Conservation (phyloP, 2,888 invertebrate genomes). For the Drosophila anomelani region DNA sequence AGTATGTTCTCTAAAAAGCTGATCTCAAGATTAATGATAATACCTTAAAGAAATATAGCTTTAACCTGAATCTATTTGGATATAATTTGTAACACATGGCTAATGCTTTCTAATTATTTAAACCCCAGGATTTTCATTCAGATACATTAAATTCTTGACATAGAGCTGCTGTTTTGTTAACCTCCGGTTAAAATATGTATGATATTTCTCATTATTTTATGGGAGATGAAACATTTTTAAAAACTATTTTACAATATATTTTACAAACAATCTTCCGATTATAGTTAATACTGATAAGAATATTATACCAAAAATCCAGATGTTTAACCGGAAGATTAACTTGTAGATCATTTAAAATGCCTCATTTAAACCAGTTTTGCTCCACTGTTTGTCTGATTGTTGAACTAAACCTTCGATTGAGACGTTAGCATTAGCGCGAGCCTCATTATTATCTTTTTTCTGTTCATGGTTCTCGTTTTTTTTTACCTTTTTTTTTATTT, state of each 20-base stretch:
- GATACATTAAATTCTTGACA: not conserved
- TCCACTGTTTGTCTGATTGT: slow-evolving; percentile 67
- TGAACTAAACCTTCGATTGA: slow-evolving; percentile 70
- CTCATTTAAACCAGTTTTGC: not conserved
- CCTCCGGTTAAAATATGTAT: not conserved
- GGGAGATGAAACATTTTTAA: no score
- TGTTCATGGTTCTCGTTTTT: slow-evolving; percentile 25
- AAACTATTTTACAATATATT: not conserved
- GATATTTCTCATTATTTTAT: not conserved
- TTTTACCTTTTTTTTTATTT: slow-evolving; percentile 5
- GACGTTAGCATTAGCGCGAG: slow-evolving; percentile 71
- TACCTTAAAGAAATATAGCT: not conserved
- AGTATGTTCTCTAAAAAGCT: not conserved
- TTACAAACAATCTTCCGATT: not conserved
- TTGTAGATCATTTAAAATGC: not conserved
- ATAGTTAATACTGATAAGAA: not conserved
- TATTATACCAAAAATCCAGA: not conserved
- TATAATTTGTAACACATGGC: no score
- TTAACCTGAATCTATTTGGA: no score
- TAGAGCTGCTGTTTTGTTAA: not conserved
- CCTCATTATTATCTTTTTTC: slow-evolving; percentile 66
- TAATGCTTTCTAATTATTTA: no score
- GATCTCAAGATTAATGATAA: not conserved
- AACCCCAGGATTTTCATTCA: not conserved
- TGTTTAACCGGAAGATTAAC: not conserved